Evolutionary conservation across 2,888 invertebrate species (phyloP).

Genomic region (Sthenelais limicola): DNA sequence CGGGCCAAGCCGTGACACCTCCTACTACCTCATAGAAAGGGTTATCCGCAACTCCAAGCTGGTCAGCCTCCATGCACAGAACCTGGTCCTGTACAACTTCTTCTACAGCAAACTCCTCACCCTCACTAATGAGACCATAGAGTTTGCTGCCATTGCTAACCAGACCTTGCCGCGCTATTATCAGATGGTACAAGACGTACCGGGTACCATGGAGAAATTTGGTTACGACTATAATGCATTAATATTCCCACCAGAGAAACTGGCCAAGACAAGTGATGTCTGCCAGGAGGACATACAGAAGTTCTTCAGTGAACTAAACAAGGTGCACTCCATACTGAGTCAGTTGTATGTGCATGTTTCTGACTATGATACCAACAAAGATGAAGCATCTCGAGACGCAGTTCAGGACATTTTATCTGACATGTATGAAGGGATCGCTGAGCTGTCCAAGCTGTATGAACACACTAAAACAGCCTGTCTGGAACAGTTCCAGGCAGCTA

Average conservation of each 20-base stretch:
- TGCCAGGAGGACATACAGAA: background rate
- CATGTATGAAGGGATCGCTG: background rate
- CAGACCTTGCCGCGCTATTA: conserved; percentile 21
- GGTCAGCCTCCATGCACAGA: conserved; percentile 30
- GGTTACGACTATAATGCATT: background rate
- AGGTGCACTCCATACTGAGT: too few relatives aligned
- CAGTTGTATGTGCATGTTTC: too few relatives aligned
- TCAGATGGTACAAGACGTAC: conserved; percentile 19
- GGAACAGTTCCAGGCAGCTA: conserved; percentile 4
- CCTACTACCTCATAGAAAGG: conserved; percentile 23
- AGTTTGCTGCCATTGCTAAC: background rate
- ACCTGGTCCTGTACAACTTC: conserved; percentile 19
- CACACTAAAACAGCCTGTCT: background rate
- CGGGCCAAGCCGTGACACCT: conserved; percentile 26
- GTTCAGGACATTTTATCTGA: background rate
- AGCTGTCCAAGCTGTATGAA: background rate
- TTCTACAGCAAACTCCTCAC: background rate
- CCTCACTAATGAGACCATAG: background rate
- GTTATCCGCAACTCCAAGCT: conserved; percentile 37
- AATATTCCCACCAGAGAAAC: conserved; percentile 8
- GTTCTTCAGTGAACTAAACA: background rate
- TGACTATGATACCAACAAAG: background rate
- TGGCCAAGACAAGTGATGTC: conserved; percentile 1
- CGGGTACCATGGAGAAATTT: background rate
- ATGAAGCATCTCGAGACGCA: background rate